Conservation (phyloP, 2,888 invertebrate species). For the Heliconius erato region DNA sequence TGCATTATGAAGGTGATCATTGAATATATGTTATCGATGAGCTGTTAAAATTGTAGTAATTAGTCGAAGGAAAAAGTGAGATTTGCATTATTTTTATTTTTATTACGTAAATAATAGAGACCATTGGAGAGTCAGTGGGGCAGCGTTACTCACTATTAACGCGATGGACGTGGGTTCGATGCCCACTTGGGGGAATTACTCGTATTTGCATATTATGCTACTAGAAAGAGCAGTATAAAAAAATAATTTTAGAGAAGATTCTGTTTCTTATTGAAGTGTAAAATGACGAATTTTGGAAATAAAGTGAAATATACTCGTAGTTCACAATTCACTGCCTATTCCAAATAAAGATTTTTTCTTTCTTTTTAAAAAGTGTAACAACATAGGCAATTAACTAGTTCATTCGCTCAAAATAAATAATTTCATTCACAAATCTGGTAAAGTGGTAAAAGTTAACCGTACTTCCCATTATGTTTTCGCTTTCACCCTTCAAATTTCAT, state of each 20-base stretch:
- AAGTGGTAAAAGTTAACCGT: neutral
- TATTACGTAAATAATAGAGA: neutral
- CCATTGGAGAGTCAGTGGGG: neutral
- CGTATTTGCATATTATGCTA: no score
- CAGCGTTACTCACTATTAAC: neutral
- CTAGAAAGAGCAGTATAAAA: no score
- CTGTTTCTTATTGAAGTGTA: no score
- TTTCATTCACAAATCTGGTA: neutral
- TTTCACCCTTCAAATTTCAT: constrained; percentile 23
- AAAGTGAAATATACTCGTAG: no score
- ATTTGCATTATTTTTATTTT: neutral
- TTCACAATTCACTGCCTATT: no score
- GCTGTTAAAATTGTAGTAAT: constrained; percentile 33
- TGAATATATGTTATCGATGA: constrained; percentile 7
- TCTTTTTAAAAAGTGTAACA: neutral
- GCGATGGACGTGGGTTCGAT: neutral
- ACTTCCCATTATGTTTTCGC: constrained; percentile 3
- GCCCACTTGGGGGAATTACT: neutral
- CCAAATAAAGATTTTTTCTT: neutral
- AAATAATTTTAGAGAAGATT: no score
- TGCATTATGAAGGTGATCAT: neutral
- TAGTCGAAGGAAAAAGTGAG: neutral
- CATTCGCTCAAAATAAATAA: neutral
- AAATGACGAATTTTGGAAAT: no score
- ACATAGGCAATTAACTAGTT: neutral